A percentile compares a stretch with the other conserved stretches of the same genome.
phyloP scores from a whole-genome alignment of 2,113 vertebrate species.

The Hoplias malabaricus region DNA sequence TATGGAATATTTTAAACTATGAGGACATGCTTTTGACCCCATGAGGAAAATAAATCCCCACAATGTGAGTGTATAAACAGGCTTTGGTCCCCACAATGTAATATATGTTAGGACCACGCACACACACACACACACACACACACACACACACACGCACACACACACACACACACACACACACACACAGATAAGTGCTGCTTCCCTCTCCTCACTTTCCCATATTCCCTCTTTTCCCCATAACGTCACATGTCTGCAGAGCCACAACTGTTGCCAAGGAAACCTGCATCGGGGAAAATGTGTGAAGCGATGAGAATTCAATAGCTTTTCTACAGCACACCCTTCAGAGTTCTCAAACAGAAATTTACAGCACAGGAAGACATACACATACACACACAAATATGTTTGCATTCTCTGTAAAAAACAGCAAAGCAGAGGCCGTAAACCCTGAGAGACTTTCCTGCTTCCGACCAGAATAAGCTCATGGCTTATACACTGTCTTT shows the following conservation, averaged over 20 bases:
- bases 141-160: neutral
- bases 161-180: neutral
- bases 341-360: neutral
- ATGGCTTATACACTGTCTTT: neutral
- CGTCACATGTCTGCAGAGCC: slow-evolving; percentile 53
- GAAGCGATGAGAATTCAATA: slow-evolving; percentile 19
- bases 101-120: too few relatives aligned
- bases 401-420: slow-evolving; percentile 6
- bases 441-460: neutral
- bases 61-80: too few relatives aligned
- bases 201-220: slow-evolving; percentile 42
- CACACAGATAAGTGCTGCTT: slow-evolving; percentile 34
- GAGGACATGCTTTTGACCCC: too few relatives aligned
- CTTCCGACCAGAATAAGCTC: neutral
- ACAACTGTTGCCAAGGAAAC: slow-evolving; percentile 60
- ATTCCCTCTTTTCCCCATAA: slow-evolving; percentile 24
- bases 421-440: slow-evolving; percentile 1
- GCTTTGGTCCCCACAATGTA: too few relatives aligned
- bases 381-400: slow-evolving; percentile 1
- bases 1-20: too few relatives aligned
- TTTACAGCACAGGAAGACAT: too few relatives aligned
- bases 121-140: neutral
- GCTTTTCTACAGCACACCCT: neutral
- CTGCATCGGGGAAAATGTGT: slow-evolving; percentile 32
- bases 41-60: too few relatives aligned